A percentile compares a stretch with the other conserved stretches of the same genome.
Conservation (phyloP, 2,797 vertebrate genomes). For the Sebastes cheni region DNA sequence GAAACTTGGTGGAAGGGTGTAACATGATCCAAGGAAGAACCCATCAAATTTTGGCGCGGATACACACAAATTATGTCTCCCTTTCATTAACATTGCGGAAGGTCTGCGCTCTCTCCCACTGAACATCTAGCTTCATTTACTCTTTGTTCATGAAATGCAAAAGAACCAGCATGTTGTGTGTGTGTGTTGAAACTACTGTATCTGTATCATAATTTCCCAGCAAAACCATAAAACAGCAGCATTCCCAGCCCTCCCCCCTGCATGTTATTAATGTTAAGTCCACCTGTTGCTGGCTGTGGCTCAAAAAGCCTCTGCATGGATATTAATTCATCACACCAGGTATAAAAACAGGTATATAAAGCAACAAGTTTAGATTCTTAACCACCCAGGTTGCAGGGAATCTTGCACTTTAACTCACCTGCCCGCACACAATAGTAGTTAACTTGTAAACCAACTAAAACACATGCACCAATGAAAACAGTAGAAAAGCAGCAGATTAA, state of each 20-base stretch:
- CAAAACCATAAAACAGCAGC: not conserved
- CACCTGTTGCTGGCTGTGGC: conserved; percentile 69
- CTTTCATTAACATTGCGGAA: no score
- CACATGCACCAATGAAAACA: not conserved
- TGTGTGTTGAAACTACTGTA: no score
- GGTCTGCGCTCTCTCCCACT: no score
- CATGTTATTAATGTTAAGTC: conserved; percentile 20
- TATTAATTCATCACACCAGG: not conserved
- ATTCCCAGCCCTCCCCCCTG: not conserved
- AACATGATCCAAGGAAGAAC: no score
- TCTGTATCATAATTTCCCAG: no score
- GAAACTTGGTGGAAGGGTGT: no score
- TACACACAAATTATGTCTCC: no score
- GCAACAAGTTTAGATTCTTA: not conserved
- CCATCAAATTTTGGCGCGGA: no score
- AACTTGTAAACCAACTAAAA: not conserved
- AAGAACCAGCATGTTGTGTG: no score
- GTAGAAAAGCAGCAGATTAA: not conserved
- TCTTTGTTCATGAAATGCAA: no score
- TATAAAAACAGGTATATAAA: not conserved
- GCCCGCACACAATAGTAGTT: not conserved
- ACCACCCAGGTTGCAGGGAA: conserved; percentile 21
- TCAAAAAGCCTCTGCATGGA: not conserved
- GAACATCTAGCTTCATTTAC: no score
- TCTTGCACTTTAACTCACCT: conserved; percentile 36